Evolutionary conservation across 1,140 invertebrate species (phyloP).

Genomic region (Yoshiicerus persimilis): DNA sequence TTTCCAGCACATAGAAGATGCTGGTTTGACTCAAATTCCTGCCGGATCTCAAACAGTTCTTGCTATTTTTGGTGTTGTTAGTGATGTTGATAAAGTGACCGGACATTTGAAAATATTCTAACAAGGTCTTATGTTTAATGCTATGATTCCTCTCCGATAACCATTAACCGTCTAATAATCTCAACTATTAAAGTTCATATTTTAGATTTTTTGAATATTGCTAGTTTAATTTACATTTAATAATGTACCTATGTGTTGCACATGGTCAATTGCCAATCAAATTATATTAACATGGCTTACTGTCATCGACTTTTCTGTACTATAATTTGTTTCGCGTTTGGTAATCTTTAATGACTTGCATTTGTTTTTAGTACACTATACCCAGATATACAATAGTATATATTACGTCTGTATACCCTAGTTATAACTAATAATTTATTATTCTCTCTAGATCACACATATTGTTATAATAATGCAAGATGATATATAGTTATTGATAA

Average conservation of each 20-base stretch:
- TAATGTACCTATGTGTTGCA: background rate
- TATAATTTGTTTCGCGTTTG: too few species aligned
- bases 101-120: conserved; percentile 43
- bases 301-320: too few species aligned
- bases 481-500: background rate
- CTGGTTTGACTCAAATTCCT: conserved; percentile 47
- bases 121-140: background rate
- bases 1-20: conserved; percentile 33
- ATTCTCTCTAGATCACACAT: background rate
- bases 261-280: background rate
- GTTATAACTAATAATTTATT: background rate
- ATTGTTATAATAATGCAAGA: background rate
- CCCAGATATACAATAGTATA: too few species aligned
- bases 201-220: background rate
- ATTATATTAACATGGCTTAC: too few species aligned
- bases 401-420: background rate
- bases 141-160: background rate
- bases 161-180: background rate
- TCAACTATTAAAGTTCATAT: background rate
- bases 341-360: too few species aligned
- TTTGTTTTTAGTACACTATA: too few species aligned
- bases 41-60: conserved; percentile 48
- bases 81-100: conserved; percentile 45
- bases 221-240: background rate
- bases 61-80: conserved; percentile 43